Percentiles rank a stretch among this genome's conserved stretches.
Conservation (phyloP, 2,888 invertebrate species). For the Synanthedon formicaeformis region DNA sequence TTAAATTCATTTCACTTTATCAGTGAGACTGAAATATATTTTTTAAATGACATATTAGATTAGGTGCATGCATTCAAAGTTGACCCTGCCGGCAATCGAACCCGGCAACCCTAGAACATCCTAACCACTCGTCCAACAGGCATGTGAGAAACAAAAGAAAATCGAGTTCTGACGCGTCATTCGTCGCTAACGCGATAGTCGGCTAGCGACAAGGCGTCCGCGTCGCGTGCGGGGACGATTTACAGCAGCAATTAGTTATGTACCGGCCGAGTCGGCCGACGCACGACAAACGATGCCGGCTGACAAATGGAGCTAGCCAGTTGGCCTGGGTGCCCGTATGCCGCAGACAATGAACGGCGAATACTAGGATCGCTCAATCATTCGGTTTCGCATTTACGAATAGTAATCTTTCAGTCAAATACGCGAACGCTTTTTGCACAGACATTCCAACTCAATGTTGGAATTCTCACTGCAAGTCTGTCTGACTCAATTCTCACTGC, state of each 20-base stretch:
- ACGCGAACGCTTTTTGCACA: not conserved
- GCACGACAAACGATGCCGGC: conserved; percentile 49
- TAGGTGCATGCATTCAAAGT: no score
- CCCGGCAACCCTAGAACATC: no score
- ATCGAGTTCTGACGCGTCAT: conserved; percentile 11
- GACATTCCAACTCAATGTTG: not conserved
- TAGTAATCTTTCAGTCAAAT: conserved; percentile 15
- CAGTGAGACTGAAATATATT: no score
- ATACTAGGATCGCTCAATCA: conserved; percentile 38
- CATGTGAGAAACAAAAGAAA: not conserved
- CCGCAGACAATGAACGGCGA: conserved; percentile 43
- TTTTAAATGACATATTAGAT: no score
- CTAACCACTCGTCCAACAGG: no score
- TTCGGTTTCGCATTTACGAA: conserved; percentile 31
- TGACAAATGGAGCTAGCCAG: conserved; percentile 45
- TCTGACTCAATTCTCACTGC: no score
- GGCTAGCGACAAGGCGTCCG: conserved; percentile 4
- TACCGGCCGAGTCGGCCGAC: conserved; percentile 26
- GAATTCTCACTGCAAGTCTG: no score
- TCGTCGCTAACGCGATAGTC: not conserved
- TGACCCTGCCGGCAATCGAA: no score
- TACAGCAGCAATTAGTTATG: conserved; percentile 61
- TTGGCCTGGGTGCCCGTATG: conserved; percentile 25
- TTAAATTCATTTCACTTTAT: no score
- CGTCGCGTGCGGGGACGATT: conserved; percentile 45